phyloP scores from a whole-genome alignment of 2,113 vertebrate genomes.

The Ammospiza nelsoni region DNA sequence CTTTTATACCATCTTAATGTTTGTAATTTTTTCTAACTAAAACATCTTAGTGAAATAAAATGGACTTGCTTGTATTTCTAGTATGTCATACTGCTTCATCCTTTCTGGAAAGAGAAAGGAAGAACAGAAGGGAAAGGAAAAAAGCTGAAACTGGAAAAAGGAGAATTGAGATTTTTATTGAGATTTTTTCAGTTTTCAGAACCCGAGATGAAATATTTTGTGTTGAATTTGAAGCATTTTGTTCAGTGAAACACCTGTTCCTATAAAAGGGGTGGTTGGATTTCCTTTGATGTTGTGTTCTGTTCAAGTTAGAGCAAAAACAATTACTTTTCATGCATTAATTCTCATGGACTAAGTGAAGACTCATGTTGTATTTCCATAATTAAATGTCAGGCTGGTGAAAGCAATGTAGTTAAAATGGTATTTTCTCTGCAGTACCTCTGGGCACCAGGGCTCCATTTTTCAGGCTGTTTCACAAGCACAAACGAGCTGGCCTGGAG shows the following conservation, averaged over 20 bases:
- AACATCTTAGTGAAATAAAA: background rate
- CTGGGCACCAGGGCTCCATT: background rate
- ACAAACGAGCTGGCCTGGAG: background rate
- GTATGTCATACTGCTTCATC: background rate
- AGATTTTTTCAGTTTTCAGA: background rate
- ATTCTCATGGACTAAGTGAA: background rate
- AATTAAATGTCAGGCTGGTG: background rate
- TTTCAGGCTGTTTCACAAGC: background rate
- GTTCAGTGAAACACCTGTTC: background rate
- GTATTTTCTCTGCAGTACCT: background rate
- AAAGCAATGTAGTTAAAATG: background rate
- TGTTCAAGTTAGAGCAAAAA: background rate
- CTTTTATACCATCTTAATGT: background rate
- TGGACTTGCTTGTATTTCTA: background rate
- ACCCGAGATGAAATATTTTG: background rate
- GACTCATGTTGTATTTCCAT: background rate
- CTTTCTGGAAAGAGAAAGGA: background rate
- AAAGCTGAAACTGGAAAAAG: background rate
- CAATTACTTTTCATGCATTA: background rate
- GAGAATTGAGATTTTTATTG: background rate
- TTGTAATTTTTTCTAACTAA: background rate
- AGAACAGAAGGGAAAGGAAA: background rate
- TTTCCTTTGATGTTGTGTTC: background rate
- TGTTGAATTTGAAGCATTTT: background rate
- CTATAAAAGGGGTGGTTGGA: background rate